A percentile compares a stretch with the other conserved stretches of the same genome.
phyloP scores from a whole-genome alignment of 2,113 vertebrate genomes.

The Seriola quinqueradiata region DNA sequence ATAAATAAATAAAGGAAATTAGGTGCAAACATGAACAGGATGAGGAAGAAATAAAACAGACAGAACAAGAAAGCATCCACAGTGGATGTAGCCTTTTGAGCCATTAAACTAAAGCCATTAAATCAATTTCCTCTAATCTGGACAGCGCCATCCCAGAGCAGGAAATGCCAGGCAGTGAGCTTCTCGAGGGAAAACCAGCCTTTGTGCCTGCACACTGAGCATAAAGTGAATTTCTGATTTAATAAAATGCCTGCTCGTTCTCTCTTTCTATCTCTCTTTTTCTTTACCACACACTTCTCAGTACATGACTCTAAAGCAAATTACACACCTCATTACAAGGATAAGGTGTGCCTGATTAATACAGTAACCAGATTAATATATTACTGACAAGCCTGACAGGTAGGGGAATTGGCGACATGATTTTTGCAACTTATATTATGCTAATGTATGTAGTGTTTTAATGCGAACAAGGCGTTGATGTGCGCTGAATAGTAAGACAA shows the following conservation, averaged over 20 bases:
- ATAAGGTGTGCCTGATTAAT: slow-evolving; percentile 25
- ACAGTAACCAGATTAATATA: neutral
- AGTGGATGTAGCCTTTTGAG: slow-evolving; percentile 54
- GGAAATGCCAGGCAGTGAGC: slow-evolving; percentile 74
- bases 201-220: slow-evolving; percentile 70
- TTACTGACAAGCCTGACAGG: slow-evolving; percentile 1
- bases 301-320: neutral
- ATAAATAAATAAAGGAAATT: slow-evolving; percentile 10
- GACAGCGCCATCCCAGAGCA: slow-evolving; percentile 69
- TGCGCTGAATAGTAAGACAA: neutral
- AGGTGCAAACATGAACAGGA: neutral
- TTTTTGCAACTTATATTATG: neutral
- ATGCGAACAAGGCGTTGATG: neutral
- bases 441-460: neutral
- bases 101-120: slow-evolving; percentile 76
- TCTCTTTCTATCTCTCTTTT: slow-evolving; percentile 2
- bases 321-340: slow-evolving; percentile 34
- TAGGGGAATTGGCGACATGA: neutral
- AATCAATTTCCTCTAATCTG: slow-evolving; percentile 81
- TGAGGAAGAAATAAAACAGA: neutral
- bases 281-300: neutral
- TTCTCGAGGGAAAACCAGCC: slow-evolving; percentile 57
- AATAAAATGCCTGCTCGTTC: slow-evolving; percentile 66
- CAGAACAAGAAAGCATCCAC: slow-evolving; percentile 12
- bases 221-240: slow-evolving; percentile 73